Conservation (phyloP, 2,888 invertebrate species). For the Lamellibrachia satsuma region DNA sequence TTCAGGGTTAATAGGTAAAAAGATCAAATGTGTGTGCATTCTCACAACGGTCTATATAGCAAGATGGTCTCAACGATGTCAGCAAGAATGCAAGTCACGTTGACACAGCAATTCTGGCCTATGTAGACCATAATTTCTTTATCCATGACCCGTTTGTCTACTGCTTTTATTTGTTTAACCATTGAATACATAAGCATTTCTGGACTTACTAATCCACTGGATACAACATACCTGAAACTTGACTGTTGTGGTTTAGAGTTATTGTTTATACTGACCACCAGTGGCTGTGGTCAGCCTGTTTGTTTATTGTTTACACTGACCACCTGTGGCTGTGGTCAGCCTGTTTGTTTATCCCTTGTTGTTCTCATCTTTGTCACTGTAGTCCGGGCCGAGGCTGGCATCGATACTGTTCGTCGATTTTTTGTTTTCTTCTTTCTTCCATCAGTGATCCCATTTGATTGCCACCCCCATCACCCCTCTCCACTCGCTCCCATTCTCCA, state of each 20-base stretch:
- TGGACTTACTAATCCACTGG: not conserved
- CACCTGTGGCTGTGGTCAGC: not conserved
- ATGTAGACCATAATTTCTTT: not conserved
- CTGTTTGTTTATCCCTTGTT: not conserved
- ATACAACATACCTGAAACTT: not conserved
- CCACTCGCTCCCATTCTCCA: too few relatives aligned
- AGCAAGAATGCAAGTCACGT: not conserved
- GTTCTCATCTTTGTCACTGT: too few relatives aligned
- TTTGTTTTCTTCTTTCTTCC: too few relatives aligned
- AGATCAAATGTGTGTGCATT: too few relatives aligned
- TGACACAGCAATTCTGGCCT: not conserved
- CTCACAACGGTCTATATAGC: too few relatives aligned
- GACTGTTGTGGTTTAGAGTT: not conserved
- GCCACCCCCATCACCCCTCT: too few relatives aligned
- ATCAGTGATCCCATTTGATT: too few relatives aligned
- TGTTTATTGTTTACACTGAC: not conserved
- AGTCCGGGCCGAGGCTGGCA: too few relatives aligned
- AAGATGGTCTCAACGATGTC: not conserved
- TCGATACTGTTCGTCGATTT: too few relatives aligned
- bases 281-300: not conserved
- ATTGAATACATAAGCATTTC: not conserved
- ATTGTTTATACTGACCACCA: not conserved
- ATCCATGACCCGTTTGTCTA: not conserved
- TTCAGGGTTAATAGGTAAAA: too few relatives aligned
- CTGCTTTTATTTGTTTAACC: not conserved